Percentiles rank a stretch among this genome's conserved stretches.
Conservation (phyloP, 2,113 vertebrate genomes). For the Falcunculus frontatus region DNA sequence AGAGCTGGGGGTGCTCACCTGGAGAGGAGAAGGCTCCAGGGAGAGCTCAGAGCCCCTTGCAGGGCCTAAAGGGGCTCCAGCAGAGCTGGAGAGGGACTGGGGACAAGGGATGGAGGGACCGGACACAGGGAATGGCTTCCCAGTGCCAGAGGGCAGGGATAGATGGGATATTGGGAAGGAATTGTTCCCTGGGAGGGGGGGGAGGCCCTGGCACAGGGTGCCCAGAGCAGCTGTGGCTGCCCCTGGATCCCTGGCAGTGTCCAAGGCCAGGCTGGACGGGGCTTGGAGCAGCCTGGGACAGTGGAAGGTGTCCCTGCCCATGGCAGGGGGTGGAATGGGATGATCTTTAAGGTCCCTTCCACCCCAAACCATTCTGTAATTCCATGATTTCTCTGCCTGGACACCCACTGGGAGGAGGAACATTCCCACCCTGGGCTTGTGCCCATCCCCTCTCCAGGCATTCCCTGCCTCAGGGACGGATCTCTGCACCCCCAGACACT, state of each 20-base stretch:
- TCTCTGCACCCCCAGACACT: neutral
- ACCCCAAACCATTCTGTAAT: neutral
- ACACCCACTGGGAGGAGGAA: neutral
- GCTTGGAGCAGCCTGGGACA: neutral
- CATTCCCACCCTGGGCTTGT: neutral
- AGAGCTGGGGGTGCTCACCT: neutral
- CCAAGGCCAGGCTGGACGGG: neutral
- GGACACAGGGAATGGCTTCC: neutral
- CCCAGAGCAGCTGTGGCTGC: neutral
- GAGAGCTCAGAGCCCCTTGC: neutral
- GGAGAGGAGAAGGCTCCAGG: neutral
- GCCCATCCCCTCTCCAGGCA: fast-evolving
- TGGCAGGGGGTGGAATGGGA: fast-evolving
- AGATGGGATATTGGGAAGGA: neutral
- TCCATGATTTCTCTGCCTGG: neutral
- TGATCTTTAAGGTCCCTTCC: neutral
- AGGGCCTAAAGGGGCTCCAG: neutral
- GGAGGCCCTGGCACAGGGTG: neutral
- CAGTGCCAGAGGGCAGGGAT: neutral
- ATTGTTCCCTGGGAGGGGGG: neutral
- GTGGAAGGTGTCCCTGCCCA: neutral
- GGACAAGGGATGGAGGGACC: neutral
- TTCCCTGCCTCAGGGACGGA: neutral
- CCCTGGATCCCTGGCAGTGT: neutral
- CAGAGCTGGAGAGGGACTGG: neutral